Percentiles rank a stretch among this genome's conserved stretches.
These are phyloP conservation scores for Rhinopomastus cyanomelas DNA, from an alignment of 2,113 vertebrate species.

Conservation along the genomic window DNA sequence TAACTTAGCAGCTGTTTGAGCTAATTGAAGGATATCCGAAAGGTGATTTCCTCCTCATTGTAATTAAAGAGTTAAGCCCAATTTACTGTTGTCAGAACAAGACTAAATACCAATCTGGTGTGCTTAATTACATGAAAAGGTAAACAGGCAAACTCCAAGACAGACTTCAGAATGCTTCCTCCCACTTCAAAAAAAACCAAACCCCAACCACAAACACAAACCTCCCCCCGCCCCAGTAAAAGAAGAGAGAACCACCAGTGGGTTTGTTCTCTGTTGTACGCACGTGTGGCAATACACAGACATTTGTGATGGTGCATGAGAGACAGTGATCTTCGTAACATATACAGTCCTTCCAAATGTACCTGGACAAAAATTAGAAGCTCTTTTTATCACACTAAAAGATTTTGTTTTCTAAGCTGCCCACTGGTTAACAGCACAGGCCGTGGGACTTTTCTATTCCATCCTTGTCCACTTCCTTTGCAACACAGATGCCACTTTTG, in stretches of 20 bases:
- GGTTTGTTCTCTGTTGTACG: neutral
- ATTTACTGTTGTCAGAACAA: conserved; percentile 79
- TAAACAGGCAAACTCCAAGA: conserved; percentile 67
- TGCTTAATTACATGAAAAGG: conserved; percentile 71
- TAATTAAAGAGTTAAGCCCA: conserved; percentile 84
- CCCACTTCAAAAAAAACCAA: neutral
- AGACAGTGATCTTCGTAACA: neutral
- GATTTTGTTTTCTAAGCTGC: neutral
- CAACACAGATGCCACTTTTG: neutral
- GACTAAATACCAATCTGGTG: conserved; percentile 78
- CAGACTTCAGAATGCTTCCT: neutral
- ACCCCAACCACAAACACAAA: no score
- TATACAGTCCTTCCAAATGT: neutral
- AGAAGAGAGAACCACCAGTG: neutral
- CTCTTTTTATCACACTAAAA: neutral
- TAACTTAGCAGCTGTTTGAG: conserved; percentile 82
- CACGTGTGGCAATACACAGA: neutral
- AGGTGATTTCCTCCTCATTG: conserved; percentile 78
- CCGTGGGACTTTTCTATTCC: neutral
- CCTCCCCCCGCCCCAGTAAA: neutral
- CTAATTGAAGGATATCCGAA: conserved; percentile 79
- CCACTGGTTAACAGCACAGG: neutral
- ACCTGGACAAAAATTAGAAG: neutral
- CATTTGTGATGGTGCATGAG: neutral
- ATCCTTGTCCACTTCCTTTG: neutral